These are phyloP conservation scores for Drosophila mauritiana DNA, from an alignment of 1,140 invertebrate genomes.

Conservation along the genomic window DNA sequence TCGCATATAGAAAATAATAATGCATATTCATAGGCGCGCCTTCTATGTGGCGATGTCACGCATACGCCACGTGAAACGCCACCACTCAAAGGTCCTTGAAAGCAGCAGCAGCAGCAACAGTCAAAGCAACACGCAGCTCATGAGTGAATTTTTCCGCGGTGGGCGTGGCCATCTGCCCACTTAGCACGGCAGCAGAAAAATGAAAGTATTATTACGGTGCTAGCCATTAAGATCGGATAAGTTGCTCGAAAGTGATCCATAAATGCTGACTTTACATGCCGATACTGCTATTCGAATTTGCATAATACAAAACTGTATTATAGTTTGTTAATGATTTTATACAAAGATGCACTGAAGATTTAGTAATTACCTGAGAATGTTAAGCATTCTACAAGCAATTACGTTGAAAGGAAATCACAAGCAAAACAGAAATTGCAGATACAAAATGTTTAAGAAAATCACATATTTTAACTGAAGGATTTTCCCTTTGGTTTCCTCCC, in stretches of 20 bases:
- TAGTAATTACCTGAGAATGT: background rate
- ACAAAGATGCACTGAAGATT: background rate
- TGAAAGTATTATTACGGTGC: constrained; percentile 4
- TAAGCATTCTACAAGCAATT: constrained; percentile 10
- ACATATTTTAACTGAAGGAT: constrained; percentile 33
- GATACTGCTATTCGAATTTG: background rate
- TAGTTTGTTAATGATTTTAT: background rate
- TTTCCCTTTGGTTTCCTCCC: constrained; percentile 1
- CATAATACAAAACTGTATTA: constrained; percentile 18
- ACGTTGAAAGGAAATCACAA: constrained; percentile 14
- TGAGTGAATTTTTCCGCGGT: constrained; percentile 26
- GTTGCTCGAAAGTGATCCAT: constrained; percentile 24
- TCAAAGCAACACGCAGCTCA: constrained; percentile 16
- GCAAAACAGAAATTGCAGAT: constrained; percentile 22
- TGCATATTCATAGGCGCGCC: constrained; percentile 61
- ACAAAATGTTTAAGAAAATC: constrained; percentile 29
- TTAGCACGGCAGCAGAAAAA: constrained; percentile 33
- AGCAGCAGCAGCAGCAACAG: constrained; percentile 13
- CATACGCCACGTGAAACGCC: constrained; percentile 55
- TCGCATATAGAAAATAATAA: constrained; percentile 56
- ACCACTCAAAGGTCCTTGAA: constrained; percentile 62
- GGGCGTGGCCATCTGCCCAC: constrained; percentile 39
- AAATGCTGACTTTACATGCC: background rate
- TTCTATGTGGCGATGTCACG: constrained; percentile 62
- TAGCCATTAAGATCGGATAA: constrained; percentile 3